phyloP scores from a whole-genome alignment of 2,113 vertebrate species.

The Dascyllus trimaculatus region DNA sequence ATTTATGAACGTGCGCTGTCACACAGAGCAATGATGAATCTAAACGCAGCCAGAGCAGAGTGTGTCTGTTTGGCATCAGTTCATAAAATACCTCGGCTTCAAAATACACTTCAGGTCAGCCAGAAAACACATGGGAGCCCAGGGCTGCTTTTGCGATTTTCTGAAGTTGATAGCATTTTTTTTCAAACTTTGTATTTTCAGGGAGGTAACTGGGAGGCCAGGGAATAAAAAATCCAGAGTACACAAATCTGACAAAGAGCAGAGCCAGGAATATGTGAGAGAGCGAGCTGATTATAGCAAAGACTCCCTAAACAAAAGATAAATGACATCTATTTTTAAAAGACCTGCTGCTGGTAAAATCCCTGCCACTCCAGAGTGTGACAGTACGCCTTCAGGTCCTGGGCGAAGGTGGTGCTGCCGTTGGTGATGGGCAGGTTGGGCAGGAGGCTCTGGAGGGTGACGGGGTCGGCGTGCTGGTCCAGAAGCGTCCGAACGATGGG shows the following conservation, averaged over 20 bases:
- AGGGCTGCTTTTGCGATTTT: conserved; percentile 2
- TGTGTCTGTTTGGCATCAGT: conserved; percentile 70
- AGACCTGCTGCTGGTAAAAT: conserved; percentile 92
- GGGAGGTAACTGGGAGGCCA: conserved; percentile 20
- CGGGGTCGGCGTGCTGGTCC: conserved; percentile 89
- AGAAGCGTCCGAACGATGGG: conserved; percentile 92
- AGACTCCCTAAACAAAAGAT: conserved; percentile 38
- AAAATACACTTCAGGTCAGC: conserved; percentile 41
- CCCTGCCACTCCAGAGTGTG: conserved; percentile 89
- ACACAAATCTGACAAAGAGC: conserved; percentile 34
- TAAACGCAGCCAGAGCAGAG: conserved; percentile 28
- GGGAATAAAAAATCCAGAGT: conserved; percentile 4
- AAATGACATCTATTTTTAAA: conserved; percentile 26
- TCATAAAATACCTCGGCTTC: conserved; percentile 49
- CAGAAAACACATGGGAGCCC: conserved; percentile 27
- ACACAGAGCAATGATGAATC: conserved; percentile 67
- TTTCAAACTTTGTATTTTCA: conserved; percentile 21
- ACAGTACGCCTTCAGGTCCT: conserved; percentile 94
- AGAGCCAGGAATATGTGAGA: conserved; percentile 24
- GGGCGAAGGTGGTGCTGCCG: conserved; percentile 93
- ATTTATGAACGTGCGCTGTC: conserved; percentile 76
- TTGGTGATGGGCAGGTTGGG: conserved; percentile 95
- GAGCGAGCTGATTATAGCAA: conserved; percentile 6
- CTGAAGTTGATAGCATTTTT: conserved; percentile 35
- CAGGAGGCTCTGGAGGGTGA: conserved; percentile 88